Evolutionary conservation across 2,888 invertebrate species (phyloP).

Genomic region (Orchesella flavescens): DNA sequence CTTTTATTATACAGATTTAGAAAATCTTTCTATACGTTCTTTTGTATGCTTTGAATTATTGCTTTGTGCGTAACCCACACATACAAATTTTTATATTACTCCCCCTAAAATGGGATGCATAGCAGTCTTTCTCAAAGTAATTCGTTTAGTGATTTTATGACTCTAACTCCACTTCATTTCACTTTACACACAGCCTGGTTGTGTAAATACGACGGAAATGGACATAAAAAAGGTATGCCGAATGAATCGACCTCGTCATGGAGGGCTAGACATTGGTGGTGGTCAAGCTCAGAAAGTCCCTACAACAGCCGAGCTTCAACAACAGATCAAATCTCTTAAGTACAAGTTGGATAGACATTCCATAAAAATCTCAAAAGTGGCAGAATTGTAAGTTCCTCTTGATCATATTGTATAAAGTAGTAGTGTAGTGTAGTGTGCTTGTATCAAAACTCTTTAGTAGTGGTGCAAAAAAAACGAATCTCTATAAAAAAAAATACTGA

Average conservation of each 20-base stretch:
- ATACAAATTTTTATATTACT: background rate
- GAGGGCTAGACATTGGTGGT: constrained; percentile 52
- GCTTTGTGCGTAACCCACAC: too few species aligned
- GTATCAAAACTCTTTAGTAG: background rate
- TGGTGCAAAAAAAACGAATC: background rate
- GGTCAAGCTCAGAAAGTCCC: constrained; percentile 75
- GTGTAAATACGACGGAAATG: constrained; percentile 98
- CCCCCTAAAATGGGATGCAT: too few species aligned
- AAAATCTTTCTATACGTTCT: too few species aligned
- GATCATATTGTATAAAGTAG: background rate
- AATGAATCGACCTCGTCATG: constrained; percentile 75
- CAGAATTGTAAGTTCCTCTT: constrained; percentile 86
- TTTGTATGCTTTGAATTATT: too few species aligned
- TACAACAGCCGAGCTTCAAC: constrained; percentile 76
- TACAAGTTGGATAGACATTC: constrained; percentile 85
- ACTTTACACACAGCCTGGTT: constrained; percentile 86
- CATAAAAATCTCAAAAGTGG: constrained; percentile 93
- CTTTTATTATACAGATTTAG: constrained; percentile 6
- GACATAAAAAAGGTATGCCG: constrained; percentile 95
- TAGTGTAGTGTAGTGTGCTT: background rate
- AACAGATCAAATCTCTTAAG: constrained; percentile 77
- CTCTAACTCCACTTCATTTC: background rate
- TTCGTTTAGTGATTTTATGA: constrained; percentile 7
- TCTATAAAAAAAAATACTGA: background rate
- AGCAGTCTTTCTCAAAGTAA: background rate